Percentiles rank a stretch among this genome's conserved stretches.
These are phyloP conservation scores for Campoplex capitator DNA, from an alignment of 2,888 invertebrate genomes.

Conservation along the genomic window DNA sequence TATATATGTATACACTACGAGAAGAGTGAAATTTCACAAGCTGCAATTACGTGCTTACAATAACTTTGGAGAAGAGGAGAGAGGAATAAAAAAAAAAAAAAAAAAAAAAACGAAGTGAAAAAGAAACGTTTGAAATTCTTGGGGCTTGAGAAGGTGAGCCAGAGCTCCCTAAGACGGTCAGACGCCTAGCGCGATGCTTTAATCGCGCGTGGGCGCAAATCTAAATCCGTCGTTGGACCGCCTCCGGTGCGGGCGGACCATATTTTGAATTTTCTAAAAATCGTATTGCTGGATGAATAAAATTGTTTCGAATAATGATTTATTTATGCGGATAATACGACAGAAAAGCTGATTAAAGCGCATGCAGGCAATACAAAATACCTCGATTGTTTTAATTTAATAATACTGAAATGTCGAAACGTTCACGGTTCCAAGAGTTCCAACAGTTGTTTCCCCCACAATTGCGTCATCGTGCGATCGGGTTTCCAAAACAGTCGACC, in stretches of 20 bases:
- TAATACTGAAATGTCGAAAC: slow-evolving; percentile 47
- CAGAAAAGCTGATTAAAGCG: slow-evolving; percentile 35
- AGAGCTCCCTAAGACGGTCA: slow-evolving; percentile 54
- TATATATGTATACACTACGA: neutral
- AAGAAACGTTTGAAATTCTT: slow-evolving; percentile 60
- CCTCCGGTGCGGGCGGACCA: slow-evolving; percentile 29
- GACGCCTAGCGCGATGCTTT: slow-evolving; percentile 60
- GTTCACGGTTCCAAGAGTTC: slow-evolving; percentile 51
- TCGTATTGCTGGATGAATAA: neutral
- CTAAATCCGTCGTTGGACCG: slow-evolving; percentile 69
- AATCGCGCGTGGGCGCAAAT: slow-evolving; percentile 70
- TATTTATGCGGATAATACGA: neutral
- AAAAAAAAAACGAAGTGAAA: slow-evolving; percentile 43
- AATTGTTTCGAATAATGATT: neutral
- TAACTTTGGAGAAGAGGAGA: slow-evolving; percentile 35
- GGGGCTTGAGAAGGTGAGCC: slow-evolving; percentile 58
- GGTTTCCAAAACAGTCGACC: slow-evolving; percentile 58
- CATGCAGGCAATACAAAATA: slow-evolving; percentile 60
- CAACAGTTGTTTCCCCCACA: slow-evolving; percentile 45
- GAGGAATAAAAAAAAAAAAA: slow-evolving; percentile 21
- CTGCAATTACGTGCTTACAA: slow-evolving; percentile 49
- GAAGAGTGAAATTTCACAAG: slow-evolving; percentile 41
- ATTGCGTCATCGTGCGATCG: slow-evolving; percentile 61
- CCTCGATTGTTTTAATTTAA: slow-evolving; percentile 20
- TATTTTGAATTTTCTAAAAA: slow-evolving; percentile 41